These are phyloP conservation scores for Pterocles orientalis DNA, from an alignment of 2,113 vertebrate species.

Conservation along the genomic window DNA sequence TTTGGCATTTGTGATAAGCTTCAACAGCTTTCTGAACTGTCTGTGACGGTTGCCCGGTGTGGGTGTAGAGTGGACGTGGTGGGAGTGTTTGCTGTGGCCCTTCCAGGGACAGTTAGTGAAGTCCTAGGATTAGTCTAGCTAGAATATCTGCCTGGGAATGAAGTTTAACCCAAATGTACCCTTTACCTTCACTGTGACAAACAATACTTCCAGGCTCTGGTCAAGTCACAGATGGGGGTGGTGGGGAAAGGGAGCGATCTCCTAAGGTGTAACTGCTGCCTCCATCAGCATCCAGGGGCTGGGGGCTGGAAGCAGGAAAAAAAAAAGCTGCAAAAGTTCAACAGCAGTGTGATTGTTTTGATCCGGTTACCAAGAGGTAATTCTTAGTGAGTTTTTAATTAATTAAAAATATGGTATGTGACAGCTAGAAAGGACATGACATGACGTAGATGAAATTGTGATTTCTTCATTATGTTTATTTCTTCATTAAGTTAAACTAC, in stretches of 20 bases:
- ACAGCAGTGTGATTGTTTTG: background rate
- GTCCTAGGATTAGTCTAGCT: background rate
- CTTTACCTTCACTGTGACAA: background rate
- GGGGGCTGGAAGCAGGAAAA: background rate
- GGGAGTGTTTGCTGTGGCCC: background rate
- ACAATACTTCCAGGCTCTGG: accelerated
- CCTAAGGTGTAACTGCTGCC: background rate
- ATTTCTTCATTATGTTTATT: background rate
- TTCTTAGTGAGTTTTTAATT: background rate
- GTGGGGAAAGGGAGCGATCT: background rate
- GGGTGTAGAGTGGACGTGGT: background rate
- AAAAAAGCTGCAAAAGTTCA: background rate
- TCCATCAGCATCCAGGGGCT: background rate
- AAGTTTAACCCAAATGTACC: background rate
- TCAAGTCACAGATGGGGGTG: background rate
- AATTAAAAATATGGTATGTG: background rate
- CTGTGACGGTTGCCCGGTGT: background rate
- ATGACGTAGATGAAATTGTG: background rate
- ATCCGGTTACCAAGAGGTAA: background rate
- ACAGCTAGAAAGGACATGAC: background rate
- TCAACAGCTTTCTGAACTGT: background rate
- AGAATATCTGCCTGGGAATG: background rate
- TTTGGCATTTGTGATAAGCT: background rate
- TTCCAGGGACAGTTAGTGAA: background rate
- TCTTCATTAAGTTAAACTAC: background rate